These are phyloP conservation scores for Taxidea taxus DNA, from an alignment of 2,113 vertebrate genomes.

Conservation along the genomic window DNA sequence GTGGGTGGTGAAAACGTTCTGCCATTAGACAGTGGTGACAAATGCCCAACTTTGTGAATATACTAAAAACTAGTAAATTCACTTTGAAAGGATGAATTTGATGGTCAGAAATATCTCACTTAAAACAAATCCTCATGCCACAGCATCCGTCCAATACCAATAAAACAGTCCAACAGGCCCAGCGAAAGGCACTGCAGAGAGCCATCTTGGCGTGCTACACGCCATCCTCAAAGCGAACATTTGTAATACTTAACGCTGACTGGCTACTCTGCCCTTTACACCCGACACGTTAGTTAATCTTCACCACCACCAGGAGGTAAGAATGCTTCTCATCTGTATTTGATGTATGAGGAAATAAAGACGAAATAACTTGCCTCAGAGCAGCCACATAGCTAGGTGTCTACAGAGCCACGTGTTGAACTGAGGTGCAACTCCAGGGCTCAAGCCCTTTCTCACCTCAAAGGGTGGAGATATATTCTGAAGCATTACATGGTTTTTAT, in stretches of 20 bases:
- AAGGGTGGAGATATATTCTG: not conserved
- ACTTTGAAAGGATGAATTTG: conserved; percentile 45
- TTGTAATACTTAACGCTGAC: not conserved
- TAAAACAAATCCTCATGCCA: conserved; percentile 8
- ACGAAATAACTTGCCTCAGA: not conserved
- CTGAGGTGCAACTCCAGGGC: not conserved
- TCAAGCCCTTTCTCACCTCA: not conserved
- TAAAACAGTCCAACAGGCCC: not conserved
- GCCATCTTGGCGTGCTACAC: not conserved
- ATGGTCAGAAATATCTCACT: not conserved
- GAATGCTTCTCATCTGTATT: not conserved
- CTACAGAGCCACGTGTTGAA: not conserved
- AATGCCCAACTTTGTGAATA: not conserved
- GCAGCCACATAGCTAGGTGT: not conserved
- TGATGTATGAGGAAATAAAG: conserved; percentile 30
- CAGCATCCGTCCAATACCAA: not conserved
- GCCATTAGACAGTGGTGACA: not conserved
- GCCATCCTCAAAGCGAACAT: not conserved
- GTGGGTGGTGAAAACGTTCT: conserved; percentile 5
- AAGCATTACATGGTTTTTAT: not conserved
- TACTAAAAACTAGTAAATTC: conserved; percentile 22
- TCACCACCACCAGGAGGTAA: not conserved
- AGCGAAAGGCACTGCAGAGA: not conserved
- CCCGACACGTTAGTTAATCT: not conserved
- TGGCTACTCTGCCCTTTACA: not conserved